These are phyloP conservation scores for Poecilia velifera DNA, from an alignment of 2,797 vertebrate genomes.

Conservation along the genomic window DNA sequence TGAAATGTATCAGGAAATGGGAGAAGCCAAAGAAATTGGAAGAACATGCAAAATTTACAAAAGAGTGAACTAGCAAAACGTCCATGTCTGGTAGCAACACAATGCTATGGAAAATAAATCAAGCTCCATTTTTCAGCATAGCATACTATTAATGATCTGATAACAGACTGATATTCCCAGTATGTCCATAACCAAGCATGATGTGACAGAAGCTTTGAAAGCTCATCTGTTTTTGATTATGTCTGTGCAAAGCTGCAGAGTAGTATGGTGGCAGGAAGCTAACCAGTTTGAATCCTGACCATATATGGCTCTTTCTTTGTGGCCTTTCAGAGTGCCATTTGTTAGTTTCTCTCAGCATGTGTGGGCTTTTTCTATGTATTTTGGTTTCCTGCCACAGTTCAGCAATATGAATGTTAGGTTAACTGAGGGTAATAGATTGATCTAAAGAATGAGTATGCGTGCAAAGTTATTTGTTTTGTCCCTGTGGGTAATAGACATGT, in stretches of 20 bases:
- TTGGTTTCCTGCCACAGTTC: background rate
- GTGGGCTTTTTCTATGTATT: background rate
- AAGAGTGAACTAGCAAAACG: conserved; percentile 27
- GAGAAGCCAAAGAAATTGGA: conserved; percentile 58
- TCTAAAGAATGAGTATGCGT: background rate
- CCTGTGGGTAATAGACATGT: background rate
- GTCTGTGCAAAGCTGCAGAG: background rate
- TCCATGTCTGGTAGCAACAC: conserved; percentile 34
- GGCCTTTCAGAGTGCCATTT: background rate
- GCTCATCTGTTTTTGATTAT: background rate
- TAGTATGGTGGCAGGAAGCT: background rate
- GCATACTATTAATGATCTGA: conserved; percentile 16
- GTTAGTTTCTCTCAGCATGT: background rate
- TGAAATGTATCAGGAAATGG: conserved; percentile 62
- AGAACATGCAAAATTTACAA: conserved; percentile 56
- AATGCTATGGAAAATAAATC: conserved; percentile 18
- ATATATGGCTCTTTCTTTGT: background rate
- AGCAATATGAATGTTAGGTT: background rate
- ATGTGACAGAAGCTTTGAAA: background rate
- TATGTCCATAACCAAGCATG: background rate
- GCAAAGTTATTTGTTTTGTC: background rate
- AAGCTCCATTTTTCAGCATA: background rate
- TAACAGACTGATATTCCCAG: conserved; percentile 27
- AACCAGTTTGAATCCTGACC: background rate
- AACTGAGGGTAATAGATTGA: background rate